Evolutionary conservation across 2,113 vertebrate genomes (phyloP).

Genomic region (Rynchops niger): DNA sequence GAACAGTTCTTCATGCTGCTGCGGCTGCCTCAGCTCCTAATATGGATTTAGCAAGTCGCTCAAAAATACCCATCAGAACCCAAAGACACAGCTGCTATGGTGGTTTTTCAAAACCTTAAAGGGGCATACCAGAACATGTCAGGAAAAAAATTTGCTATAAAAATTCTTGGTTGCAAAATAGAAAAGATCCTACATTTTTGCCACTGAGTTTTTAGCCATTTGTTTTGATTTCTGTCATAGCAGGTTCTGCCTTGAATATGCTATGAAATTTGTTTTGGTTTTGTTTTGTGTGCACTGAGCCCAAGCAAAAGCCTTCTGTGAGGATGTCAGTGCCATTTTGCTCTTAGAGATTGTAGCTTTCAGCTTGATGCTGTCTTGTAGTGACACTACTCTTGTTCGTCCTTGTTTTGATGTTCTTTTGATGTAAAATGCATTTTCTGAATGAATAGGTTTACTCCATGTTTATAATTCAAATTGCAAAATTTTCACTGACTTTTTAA

Average conservation of each 20-base stretch:
- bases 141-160: not conserved
- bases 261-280: not conserved
- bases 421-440: slow-evolving; percentile 4
- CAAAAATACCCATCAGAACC: slow-evolving; percentile 36
- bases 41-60: slow-evolving; percentile 61
- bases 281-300: not conserved
- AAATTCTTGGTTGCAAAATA: not conserved
- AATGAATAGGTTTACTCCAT: not conserved
- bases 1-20: slow-evolving; percentile 55
- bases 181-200: not conserved
- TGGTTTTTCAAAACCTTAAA: slow-evolving; percentile 25
- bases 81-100: not conserved
- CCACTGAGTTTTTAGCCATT: not conserved
- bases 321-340: slow-evolving; percentile 31
- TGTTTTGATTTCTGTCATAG: slow-evolving; percentile 23
- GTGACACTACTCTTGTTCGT: not conserved
- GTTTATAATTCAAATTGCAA: slow-evolving; percentile 24
- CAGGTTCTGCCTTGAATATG: not conserved
- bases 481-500: slow-evolving; percentile 11
- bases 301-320: not conserved
- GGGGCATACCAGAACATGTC: not conserved
- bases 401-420: slow-evolving; percentile 31
- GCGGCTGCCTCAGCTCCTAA: slow-evolving; percentile 42
- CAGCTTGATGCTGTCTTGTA: not conserved
- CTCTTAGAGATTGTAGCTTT: slow-evolving; percentile 26